Conservation (phyloP, 2,113 vertebrate genomes). For the Gobiocypris rarus region DNA sequence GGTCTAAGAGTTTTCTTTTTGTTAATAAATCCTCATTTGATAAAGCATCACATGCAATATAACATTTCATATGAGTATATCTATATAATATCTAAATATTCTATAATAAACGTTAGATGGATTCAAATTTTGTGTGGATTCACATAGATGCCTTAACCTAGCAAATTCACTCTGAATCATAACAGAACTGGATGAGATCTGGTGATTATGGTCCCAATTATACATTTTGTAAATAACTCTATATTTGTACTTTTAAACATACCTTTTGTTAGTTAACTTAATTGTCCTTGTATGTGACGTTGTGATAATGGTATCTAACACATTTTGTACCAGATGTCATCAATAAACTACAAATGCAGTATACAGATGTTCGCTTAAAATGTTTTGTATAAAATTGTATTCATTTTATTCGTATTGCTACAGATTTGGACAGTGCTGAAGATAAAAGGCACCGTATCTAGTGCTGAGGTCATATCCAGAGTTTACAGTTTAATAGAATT, state of each 20-base stretch:
- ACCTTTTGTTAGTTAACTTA: background rate
- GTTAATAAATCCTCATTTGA: background rate
- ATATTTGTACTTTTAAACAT: background rate
- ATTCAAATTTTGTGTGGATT: background rate
- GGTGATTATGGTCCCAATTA: conserved; percentile 23
- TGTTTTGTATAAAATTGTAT: too few relatives aligned
- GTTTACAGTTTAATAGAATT: background rate
- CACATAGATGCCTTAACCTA: background rate
- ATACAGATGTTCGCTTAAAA: background rate
- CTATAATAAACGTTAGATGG: background rate
- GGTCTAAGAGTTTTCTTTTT: background rate
- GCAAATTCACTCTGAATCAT: background rate
- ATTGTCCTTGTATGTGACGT: background rate
- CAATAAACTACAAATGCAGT: conserved; percentile 2
- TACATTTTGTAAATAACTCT: conserved; percentile 40
- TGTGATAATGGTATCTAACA: background rate
- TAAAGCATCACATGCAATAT: background rate
- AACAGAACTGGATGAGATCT: background rate
- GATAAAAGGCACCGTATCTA: background rate
- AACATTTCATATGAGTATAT: conserved; percentile 6
- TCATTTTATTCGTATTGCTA: background rate
- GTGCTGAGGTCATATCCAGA: background rate
- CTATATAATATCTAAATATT: background rate
- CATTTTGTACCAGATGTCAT: background rate
- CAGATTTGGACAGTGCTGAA: background rate